Evolutionary conservation across 2,888 invertebrate genomes (phyloP), one percentile per base, ranked within the genome.

Genomic region (Limenitis camilla): DNA sequence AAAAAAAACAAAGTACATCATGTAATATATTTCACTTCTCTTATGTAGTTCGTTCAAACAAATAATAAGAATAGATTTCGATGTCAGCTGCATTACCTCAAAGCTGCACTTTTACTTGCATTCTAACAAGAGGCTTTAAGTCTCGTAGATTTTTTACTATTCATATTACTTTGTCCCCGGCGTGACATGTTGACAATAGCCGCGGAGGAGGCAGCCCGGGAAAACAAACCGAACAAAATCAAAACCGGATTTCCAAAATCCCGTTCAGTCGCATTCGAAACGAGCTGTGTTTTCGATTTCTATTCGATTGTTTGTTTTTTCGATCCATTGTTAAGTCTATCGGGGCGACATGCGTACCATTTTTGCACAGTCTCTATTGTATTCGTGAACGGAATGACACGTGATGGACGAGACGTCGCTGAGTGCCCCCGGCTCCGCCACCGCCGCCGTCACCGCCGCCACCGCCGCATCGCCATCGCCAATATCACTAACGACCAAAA

Each of bases 191-290:
- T 58, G 67, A 66, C 69, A 69, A 80, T 78, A 77, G 73, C 67
- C 58, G 67, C 66, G 67, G 69, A 66, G 70, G 71, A 69, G 69
- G 72, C 67, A 62, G 62, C 64, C 63, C 67, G 68, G 72, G 66
- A 67, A 71, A 70, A 71, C 68, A 73, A 76, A 72, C 68, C 74
- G 76, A 79, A 84, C 76, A 75, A 77, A 81, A 76, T 69, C 66
- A 67, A 78, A 86, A 86, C 86, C 84, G 84, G 87, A 85, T 85
- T 84, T 82, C 78, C 81, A 79, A 86, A 87, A 85, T 86, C 85
- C 86, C 84, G 85, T 86, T 86, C 72, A 62, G 73, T 76, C 72
- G 81, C 79, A 77, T 76, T 76, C 72, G 72, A 76, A 83, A 82
- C 78, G 83, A 79, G 77, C 77, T 79, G 76, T 78, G 83, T 86